Conservation (phyloP, 2,888 invertebrate species). For the Melanargia galathea region DNA sequence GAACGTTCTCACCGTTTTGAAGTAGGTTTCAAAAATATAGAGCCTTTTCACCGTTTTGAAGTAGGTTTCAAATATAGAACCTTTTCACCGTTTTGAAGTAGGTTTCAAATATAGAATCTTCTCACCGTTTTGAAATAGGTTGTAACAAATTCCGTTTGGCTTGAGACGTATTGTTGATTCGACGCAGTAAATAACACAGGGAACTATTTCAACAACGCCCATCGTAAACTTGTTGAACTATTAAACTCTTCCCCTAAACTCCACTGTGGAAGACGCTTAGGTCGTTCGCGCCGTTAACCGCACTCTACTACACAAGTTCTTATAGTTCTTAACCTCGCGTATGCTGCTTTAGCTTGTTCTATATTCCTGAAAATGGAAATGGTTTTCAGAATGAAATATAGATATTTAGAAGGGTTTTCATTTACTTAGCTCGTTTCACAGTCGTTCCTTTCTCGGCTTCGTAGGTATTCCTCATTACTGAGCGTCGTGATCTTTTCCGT, state of each 20-base stretch:
- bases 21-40: too few relatives aligned
- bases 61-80: too few relatives aligned
- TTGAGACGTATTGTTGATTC: slow-evolving; percentile 23
- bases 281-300: slow-evolving; percentile 45
- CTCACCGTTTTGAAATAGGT: neutral
- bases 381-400: neutral
- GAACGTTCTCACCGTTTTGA: too few relatives aligned
- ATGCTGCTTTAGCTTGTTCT: slow-evolving; percentile 35
- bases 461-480: too few relatives aligned
- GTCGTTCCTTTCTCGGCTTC: too few relatives aligned
- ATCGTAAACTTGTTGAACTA: slow-evolving; percentile 62
- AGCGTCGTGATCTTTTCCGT: too few relatives aligned
- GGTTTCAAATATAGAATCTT: neutral
- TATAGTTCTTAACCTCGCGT: slow-evolving; percentile 44
- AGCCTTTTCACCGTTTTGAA: too few relatives aligned
- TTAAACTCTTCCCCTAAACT: slow-evolving; percentile 60
- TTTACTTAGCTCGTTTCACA: neutral
- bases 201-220: slow-evolving; percentile 54
- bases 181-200: slow-evolving; percentile 53
- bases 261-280: slow-evolving; percentile 48
- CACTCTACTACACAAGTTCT: slow-evolving; percentile 46
- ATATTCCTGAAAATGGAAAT: slow-evolving; percentile 14
- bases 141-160: slow-evolving; percentile 17
- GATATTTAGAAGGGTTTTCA: neutral
- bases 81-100: neutral